A percentile compares a stretch with the other conserved stretches of the same genome.
Evolutionary conservation across 2,888 invertebrate species (phyloP).

Genomic region (Microplitis manilae): DNA sequence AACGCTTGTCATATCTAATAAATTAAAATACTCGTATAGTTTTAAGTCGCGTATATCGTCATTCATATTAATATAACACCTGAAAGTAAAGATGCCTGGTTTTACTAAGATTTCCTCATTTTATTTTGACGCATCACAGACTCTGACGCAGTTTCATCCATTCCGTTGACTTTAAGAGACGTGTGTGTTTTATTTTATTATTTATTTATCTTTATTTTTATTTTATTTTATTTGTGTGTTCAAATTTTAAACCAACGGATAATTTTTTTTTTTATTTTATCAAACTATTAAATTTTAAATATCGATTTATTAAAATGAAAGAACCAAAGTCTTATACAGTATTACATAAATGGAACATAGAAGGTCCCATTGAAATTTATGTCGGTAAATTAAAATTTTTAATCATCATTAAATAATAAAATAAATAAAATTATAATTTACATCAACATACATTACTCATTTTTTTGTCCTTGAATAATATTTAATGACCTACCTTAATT

Average conservation of each 20-base stretch:
- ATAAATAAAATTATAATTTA: slow-evolving; percentile 10
- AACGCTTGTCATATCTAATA: neutral
- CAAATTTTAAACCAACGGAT: neutral
- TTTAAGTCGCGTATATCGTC: slow-evolving; percentile 52
- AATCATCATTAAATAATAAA: neutral
- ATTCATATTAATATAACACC: slow-evolving; percentile 66
- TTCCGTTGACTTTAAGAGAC: slow-evolving; percentile 43
- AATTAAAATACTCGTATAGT: neutral
- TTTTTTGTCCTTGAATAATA: neutral
- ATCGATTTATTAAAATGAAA: slow-evolving; percentile 55
- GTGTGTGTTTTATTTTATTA: neutral
- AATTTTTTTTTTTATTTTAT: slow-evolving; percentile 7
- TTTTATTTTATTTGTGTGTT: neutral
- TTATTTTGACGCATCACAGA: slow-evolving; percentile 41
- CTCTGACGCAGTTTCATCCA: slow-evolving; percentile 58
- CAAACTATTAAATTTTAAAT: slow-evolving; percentile 18
- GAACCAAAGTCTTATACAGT: slow-evolving; percentile 59
- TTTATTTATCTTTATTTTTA: neutral
- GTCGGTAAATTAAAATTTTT: slow-evolving; percentile 44
- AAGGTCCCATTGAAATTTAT: slow-evolving; percentile 55
- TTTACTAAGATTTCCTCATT: slow-evolving; percentile 50
- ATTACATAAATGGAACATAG: slow-evolving; percentile 57
- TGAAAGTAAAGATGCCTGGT: slow-evolving; percentile 58
- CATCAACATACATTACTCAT: neutral
- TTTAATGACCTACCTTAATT: neutral